Percentiles rank a stretch among this genome's conserved stretches.
Conservation (phyloP, 2,113 vertebrate species). For the Sturnus vulgaris region DNA sequence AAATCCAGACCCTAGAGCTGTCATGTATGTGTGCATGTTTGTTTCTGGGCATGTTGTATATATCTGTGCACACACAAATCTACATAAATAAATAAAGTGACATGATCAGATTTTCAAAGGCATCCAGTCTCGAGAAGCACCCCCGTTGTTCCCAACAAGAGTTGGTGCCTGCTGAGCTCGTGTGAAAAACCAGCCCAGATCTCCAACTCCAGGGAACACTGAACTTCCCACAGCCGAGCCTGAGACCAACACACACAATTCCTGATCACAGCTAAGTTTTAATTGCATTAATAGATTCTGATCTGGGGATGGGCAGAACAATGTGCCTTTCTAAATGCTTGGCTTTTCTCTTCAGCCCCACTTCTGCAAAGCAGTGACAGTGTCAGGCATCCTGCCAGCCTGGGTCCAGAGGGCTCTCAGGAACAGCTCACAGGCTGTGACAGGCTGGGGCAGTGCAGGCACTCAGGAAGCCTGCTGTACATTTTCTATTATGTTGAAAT, state of each 20-base stretch:
- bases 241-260: not conserved
- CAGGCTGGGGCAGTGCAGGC: not conserved
- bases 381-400: not conserved
- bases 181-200: constrained; percentile 6
- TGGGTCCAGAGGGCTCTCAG: not conserved
- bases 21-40: not conserved
- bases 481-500: not conserved
- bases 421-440: not conserved
- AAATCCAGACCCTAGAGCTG: constrained; percentile 28
- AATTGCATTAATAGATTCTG: not conserved
- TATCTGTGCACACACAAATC: constrained; percentile 35
- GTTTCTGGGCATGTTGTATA: constrained; percentile 7
- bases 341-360: not conserved
- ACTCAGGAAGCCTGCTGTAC: not conserved
- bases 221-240: not conserved
- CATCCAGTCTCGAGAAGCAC: not conserved
- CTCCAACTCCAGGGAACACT: not conserved
- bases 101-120: constrained; percentile 39
- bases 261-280: not conserved
- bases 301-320: not conserved
- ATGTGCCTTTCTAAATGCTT: not conserved
- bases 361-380: not conserved
- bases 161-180: not conserved
- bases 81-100: constrained; percentile 59
- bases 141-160: not conserved